Conservation (phyloP, 1,140 invertebrate species). For the Sarcophaga bullata region DNA sequence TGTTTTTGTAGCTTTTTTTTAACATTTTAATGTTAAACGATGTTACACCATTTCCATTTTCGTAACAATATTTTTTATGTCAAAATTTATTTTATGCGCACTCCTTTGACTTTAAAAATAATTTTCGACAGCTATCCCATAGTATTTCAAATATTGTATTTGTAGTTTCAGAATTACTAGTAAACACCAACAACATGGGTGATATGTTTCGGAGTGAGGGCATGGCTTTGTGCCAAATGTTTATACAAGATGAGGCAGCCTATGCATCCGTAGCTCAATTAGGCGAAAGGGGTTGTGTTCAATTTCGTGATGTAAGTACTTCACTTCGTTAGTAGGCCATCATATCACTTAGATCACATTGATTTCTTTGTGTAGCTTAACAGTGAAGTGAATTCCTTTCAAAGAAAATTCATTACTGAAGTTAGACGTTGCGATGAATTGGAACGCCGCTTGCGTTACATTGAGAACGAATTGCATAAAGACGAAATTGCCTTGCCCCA, state of each 20-base stretch:
- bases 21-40: too few relatives aligned
- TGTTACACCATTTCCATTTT: too few relatives aligned
- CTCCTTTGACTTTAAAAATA: too few relatives aligned
- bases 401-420: conserved; percentile 94
- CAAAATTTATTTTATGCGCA: too few relatives aligned
- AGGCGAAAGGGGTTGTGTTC: conserved; percentile 87
- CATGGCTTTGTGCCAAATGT: conserved; percentile 88
- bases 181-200: conserved; percentile 69
- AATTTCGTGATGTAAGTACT: conserved; percentile 86
- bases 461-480: conserved; percentile 94
- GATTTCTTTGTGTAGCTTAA: conserved; percentile 73
- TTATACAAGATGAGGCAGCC: conserved; percentile 89
- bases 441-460: conserved; percentile 91
- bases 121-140: too few relatives aligned
- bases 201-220: conserved; percentile 87
- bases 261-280: conserved; percentile 88
- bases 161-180: neutral
- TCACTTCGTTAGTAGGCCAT: neutral
- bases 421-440: conserved; percentile 94
- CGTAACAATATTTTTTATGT: too few relatives aligned
- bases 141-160: too few relatives aligned
- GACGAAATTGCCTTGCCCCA: conserved; percentile 83
- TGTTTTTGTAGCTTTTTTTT: too few relatives aligned
- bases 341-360: neutral
- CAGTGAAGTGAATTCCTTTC: conserved; percentile 92